Conservation (phyloP, 2,888 invertebrate species). For the Endomychus coccineus region DNA sequence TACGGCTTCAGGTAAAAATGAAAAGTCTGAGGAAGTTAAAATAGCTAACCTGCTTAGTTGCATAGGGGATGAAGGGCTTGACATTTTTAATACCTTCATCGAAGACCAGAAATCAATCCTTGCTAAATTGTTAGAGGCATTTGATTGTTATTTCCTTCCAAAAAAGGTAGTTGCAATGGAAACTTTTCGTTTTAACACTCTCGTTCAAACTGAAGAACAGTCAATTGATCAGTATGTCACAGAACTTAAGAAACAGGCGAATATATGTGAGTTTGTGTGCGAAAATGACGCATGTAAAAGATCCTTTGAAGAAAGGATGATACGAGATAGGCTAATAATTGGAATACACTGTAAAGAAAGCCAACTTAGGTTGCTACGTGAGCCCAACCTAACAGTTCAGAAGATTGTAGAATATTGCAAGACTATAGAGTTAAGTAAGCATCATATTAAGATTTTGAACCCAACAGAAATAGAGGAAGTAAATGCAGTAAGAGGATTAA, state of each 20-base stretch:
- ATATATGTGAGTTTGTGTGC: background rate
- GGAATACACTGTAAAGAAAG: too few relatives aligned
- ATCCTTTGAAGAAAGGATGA: constrained; percentile 3
- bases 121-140: background rate
- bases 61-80: constrained; percentile 1
- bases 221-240: background rate
- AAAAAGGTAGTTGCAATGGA: constrained; percentile 5
- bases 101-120: constrained; percentile 1
- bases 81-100: constrained; percentile 4
- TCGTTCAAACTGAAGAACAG: background rate
- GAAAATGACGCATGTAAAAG: background rate
- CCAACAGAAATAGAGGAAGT: too few relatives aligned
- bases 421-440: too few relatives aligned
- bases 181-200: constrained; percentile 1
- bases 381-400: too few relatives aligned
- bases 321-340: too few relatives aligned
- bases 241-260: background rate
- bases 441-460: too few relatives aligned
- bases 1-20: too few relatives aligned
- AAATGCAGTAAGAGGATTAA: too few relatives aligned
- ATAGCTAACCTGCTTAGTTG: constrained; percentile 2
- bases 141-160: background rate
- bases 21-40: too few relatives aligned
- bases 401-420: too few relatives aligned
- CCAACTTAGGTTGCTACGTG: too few relatives aligned